A percentile compares a stretch with the other conserved stretches of the same genome.
phyloP scores from a whole-genome alignment of 2,113 vertebrate genomes.

The Cricetomys ansorgei region DNA sequence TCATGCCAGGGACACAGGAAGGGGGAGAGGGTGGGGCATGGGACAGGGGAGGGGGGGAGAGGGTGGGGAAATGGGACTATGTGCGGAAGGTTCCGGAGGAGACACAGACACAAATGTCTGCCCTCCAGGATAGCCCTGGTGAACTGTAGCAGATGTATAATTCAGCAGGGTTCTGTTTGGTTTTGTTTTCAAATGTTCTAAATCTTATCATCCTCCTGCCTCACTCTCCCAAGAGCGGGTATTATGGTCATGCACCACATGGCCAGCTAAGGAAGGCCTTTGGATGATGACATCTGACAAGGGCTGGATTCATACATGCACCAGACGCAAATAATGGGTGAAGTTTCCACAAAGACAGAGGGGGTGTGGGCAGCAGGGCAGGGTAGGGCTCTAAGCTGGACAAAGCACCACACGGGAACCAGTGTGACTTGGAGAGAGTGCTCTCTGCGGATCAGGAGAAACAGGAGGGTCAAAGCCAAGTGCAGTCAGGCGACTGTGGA shows the following conservation, averaged over 20 bases:
- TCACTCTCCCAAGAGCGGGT: background rate
- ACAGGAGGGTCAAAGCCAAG: background rate
- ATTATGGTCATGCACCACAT: no score
- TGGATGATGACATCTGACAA: background rate
- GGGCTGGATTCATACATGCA: background rate
- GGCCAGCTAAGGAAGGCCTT: background rate
- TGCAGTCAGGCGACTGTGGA: background rate
- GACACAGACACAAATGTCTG: background rate
- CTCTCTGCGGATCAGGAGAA: background rate
- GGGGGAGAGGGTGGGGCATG: background rate
- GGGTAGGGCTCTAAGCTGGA: background rate
- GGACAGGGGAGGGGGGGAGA: background rate
- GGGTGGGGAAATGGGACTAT: background rate
- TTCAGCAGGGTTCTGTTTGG: background rate
- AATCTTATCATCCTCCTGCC: background rate
- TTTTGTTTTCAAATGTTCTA: background rate
- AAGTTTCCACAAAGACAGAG: background rate
- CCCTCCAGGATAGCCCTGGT: background rate
- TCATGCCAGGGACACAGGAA: background rate
- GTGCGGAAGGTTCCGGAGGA: background rate
- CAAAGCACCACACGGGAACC: background rate
- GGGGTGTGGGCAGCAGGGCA: background rate
- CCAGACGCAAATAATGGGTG: background rate
- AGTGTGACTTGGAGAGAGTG: background rate
- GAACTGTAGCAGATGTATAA: background rate